These are phyloP conservation scores for Ophioninae sp. DNA, from an alignment of 2,888 invertebrate species.

Conservation along the genomic window DNA sequence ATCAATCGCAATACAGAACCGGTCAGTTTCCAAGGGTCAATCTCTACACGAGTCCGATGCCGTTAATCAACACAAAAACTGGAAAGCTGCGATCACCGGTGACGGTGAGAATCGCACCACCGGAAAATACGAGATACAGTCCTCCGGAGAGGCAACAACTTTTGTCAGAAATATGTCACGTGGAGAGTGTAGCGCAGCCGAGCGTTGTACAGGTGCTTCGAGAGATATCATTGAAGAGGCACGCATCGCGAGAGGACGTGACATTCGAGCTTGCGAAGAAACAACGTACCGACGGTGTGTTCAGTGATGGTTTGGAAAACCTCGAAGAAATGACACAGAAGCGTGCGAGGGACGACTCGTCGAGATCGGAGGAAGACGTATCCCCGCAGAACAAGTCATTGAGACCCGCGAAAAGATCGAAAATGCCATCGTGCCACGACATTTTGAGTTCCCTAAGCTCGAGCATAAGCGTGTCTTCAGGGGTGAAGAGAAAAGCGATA, in stretches of 20 bases:
- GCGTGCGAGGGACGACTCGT: conserved; percentile 75
- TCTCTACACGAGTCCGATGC: conserved; percentile 74
- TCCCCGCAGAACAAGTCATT: conserved; percentile 71
- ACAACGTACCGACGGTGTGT: conserved; percentile 73
- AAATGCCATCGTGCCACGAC: conserved; percentile 78
- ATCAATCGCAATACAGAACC: conserved; percentile 76
- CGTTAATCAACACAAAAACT: conserved; percentile 72
- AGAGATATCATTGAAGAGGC: conserved; percentile 77
- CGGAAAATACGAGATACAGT: conserved; percentile 70
- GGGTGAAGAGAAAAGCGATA: conserved; percentile 77
- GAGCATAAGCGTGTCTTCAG: conserved; percentile 73
- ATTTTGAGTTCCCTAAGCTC: conserved; percentile 78
- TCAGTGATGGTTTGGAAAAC: conserved; percentile 70
- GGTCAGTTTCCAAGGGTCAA: conserved; percentile 79
- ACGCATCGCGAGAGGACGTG: conserved; percentile 77
- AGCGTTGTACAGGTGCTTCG: conserved; percentile 72
- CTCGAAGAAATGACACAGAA: conserved; percentile 78
- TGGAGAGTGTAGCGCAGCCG: conserved; percentile 61
- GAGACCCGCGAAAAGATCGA: conserved; percentile 77
- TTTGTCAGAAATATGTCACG: conserved; percentile 60
- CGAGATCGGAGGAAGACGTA: conserved; percentile 74
- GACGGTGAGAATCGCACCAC: conserved; percentile 77
- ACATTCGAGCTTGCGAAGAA: conserved; percentile 76
- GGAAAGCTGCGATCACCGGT: conserved; percentile 73
- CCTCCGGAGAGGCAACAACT: conserved; percentile 70